Evolutionary conservation across 2,113 vertebrate species (phyloP).

Genomic region (Cichladusa arquata): DNA sequence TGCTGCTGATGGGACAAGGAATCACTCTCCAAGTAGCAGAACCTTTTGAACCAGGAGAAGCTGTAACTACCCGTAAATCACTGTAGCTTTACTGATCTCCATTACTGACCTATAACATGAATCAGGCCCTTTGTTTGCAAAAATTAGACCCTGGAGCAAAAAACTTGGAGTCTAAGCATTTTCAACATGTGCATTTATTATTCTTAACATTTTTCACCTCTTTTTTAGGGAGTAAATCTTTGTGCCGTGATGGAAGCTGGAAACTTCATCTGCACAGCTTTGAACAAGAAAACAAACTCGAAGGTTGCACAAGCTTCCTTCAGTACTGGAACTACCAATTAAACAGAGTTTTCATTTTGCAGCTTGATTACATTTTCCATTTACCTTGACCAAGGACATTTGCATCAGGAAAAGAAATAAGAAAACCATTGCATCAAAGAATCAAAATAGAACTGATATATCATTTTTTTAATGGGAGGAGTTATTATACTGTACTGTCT

Average conservation of each 20-base stretch:
- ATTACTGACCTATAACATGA: neutral
- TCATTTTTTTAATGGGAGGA: neutral
- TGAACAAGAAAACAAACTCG: slow-evolving; percentile 88
- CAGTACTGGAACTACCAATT: slow-evolving; percentile 35
- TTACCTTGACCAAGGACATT: neutral
- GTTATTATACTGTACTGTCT: neutral
- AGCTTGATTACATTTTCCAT: neutral
- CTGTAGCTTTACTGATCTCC: neutral
- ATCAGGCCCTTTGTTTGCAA: neutral
- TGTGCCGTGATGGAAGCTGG: slow-evolving; percentile 86
- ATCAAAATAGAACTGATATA: neutral
- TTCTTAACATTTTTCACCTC: neutral
- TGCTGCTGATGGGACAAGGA: neutral
- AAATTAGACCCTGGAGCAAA: neutral
- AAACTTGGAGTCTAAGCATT: neutral
- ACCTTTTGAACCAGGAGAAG: neutral
- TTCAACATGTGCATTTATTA: neutral
- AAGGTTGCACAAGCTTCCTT: slow-evolving; percentile 86
- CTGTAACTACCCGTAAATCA: neutral
- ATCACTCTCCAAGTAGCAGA: neutral
- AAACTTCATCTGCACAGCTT: slow-evolving; percentile 88
- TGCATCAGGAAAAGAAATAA: neutral
- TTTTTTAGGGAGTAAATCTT: slow-evolving; percentile 87
- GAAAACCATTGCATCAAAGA: neutral
- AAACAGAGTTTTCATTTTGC: neutral